These are phyloP conservation scores for Drosophila kanapiae DNA, from an alignment of 1,140 invertebrate species.

Conservation along the genomic window DNA sequence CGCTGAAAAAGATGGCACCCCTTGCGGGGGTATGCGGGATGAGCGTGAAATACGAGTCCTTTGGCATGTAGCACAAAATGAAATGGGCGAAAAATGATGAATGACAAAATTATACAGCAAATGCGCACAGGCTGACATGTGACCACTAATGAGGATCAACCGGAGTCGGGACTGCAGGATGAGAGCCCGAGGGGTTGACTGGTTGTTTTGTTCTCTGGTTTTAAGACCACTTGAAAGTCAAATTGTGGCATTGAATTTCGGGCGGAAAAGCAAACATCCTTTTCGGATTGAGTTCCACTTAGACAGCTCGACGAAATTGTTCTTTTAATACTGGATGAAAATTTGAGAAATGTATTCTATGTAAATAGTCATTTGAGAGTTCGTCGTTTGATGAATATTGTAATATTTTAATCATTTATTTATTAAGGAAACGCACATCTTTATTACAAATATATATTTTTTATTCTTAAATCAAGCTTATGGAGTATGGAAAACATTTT, in stretches of 20 bases:
- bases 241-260: conserved; percentile 76
- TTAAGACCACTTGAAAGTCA: conserved; percentile 72
- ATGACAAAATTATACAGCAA: conserved; percentile 83
- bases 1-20: conserved; percentile 39
- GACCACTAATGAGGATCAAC: conserved; percentile 83
- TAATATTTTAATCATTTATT: too few relatives aligned
- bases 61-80: conserved; percentile 70
- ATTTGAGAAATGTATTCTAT: too few relatives aligned
- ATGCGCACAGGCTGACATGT: conserved; percentile 76
- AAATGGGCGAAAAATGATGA: conserved; percentile 82
- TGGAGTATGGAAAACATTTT: too few relatives aligned
- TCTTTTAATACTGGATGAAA: background rate
- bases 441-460: too few relatives aligned
- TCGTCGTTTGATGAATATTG: too few relatives aligned
- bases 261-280: conserved; percentile 39
- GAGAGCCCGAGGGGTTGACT: conserved; percentile 12
- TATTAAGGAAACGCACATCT: too few relatives aligned
- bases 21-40: background rate
- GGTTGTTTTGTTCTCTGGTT: conserved; percentile 37
- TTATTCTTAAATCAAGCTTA: too few relatives aligned
- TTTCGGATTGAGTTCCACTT: conserved; percentile 61
- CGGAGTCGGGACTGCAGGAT: conserved; percentile 35
- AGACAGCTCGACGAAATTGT: background rate
- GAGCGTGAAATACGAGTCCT: conserved; percentile 76
- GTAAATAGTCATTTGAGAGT: background rate